Base-by-base conservation (phyloP, 2,888 invertebrate genomes). In the Sesamia inferens region DNA sequence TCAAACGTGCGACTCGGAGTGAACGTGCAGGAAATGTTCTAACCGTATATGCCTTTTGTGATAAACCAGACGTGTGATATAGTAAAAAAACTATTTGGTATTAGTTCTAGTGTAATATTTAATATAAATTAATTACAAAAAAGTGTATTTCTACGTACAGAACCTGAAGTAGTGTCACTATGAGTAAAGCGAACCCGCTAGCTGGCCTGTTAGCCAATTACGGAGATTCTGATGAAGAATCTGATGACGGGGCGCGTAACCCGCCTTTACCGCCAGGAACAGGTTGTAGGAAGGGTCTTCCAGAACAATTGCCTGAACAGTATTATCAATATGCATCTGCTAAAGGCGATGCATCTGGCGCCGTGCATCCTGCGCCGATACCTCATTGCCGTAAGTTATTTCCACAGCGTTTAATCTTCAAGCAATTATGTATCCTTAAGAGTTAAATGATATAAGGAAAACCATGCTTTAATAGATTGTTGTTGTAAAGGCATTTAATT, bases 161-260 rank as follows among this genome's bases (percentile, higher is more conserved):
- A 48, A 48, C n/a, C 63, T 42, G 76, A 57, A 63, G 24, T 68
- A 48, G 22, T 65, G 61, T 62, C 63, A 54, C 31, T 74, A 95
- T 96, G 95, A 95, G 96, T 95, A 94, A 93, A 85, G 75, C 84
- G 7, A 95, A 95, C 81, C 93, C 95, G 19, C 85, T 96, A 74
- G 92, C 91, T 69, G 93, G 95, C 44, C 88, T 96, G 70, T 88
- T 96, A 22, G 94, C 92, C 14, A 93, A 89, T 82, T 96, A 96
- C 78, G 95, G 94, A 11, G 95, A 96, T 88, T 95, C 95, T 0
- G 96, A 94, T 39, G 95, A 95, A 4, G 95, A 95, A 61, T 92
- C 93, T 0, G 95, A 95, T 48, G 89, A 91, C 76, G 90, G 87
- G 14, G 51, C 64, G 22, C 76, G 70, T 57, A 63, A 59, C 16